Conservation (phyloP, 2,888 invertebrate genomes). For the Pheosia gnoma region DNA sequence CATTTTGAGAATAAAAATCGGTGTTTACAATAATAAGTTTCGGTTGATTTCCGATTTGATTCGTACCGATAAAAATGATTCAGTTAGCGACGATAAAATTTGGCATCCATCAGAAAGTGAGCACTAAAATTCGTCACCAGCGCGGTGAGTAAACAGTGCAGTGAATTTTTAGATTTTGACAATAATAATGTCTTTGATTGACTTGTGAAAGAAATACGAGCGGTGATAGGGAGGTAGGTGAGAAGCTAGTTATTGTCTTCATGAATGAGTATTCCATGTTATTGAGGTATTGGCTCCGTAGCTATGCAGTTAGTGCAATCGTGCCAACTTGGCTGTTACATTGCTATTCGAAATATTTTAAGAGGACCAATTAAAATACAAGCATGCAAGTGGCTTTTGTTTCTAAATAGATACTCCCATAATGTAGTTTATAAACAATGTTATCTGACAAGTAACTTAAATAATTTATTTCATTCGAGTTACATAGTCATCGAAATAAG, state of each 20-base stretch:
- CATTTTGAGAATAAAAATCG: conserved; percentile 45
- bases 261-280: not conserved
- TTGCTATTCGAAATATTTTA: conserved; percentile 30
- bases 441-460: too few relatives aligned
- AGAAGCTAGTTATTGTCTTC: conserved; percentile 2
- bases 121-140: conserved; percentile 74
- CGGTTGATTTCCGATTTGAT: conserved; percentile 41
- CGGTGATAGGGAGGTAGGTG: conserved; percentile 43
- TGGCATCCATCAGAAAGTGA: conserved; percentile 84
- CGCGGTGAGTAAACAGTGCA: conserved; percentile 83
- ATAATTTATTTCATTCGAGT: too few relatives aligned
- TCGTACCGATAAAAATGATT: conserved; percentile 78
- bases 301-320: conserved; percentile 9
- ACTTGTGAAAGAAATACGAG: conserved; percentile 24
- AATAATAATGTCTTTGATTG: conserved; percentile 28
- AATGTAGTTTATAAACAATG: too few relatives aligned
- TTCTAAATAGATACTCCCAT: too few relatives aligned
- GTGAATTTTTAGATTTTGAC: conserved; percentile 57
- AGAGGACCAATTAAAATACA: conserved; percentile 29
- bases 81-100: conserved; percentile 87
- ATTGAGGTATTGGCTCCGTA: conserved; percentile 7
- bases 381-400: not conserved
- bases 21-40: conserved; percentile 45
- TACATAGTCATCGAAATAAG: too few relatives aligned
- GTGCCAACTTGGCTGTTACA: conserved; percentile 28